Conservation (phyloP, 2,888 invertebrate genomes). For the Lasioglossum lativentre region DNA sequence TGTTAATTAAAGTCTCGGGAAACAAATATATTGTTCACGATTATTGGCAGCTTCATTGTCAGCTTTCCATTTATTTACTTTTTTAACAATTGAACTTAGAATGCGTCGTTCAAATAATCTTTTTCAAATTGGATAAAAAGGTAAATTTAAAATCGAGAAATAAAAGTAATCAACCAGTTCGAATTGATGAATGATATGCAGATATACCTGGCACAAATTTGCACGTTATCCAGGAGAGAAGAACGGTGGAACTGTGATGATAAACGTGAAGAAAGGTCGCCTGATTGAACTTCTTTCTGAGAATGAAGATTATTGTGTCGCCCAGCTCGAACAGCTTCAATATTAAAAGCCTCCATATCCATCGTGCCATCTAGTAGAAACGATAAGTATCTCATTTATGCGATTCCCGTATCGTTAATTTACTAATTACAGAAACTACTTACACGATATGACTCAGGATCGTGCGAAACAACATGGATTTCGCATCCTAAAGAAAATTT, state of each 20-base stretch:
- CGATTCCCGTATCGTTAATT: neutral
- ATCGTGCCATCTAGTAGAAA: slow-evolving; percentile 80
- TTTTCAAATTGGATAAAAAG: neutral
- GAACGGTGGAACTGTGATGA: slow-evolving; percentile 88
- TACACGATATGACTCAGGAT: slow-evolving; percentile 88
- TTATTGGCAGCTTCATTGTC: neutral
- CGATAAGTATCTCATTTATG: slow-evolving; percentile 7
- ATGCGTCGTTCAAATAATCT: neutral
- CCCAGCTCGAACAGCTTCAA: slow-evolving; percentile 89
- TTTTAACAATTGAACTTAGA: neutral
- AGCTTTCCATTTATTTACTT: neutral
- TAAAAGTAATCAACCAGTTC: neutral
- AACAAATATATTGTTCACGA: neutral
- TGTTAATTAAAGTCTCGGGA: neutral
- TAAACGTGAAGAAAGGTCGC: slow-evolving; percentile 90
- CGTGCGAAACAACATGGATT: slow-evolving; percentile 89
- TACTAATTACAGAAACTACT: slow-evolving; percentile 68
- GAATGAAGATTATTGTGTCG: slow-evolving; percentile 90
- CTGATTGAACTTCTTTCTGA: slow-evolving; percentile 90
- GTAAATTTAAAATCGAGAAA: neutral
- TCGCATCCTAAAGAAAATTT: slow-evolving; percentile 88
- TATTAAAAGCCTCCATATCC: slow-evolving; percentile 88
- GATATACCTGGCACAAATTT: slow-evolving; percentile 89
- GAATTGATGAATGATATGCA: neutral
- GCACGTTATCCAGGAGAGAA: slow-evolving; percentile 87